Evolutionary conservation across 2,113 vertebrate genomes (phyloP).

Genomic region (Spheniscus mendiculus): DNA sequence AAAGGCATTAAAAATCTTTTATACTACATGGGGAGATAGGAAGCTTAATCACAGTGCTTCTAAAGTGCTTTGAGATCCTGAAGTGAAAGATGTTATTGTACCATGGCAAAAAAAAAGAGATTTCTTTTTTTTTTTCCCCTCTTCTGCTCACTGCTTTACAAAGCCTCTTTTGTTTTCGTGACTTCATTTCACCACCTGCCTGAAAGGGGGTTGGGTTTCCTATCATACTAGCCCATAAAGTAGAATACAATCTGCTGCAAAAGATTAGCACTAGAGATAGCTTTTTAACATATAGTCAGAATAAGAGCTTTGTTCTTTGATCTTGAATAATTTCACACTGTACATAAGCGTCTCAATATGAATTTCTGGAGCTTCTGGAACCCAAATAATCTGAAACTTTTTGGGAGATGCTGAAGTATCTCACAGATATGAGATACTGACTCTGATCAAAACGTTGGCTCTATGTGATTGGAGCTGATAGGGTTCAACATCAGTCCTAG

Average conservation of each 20-base stretch:
- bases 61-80: not conserved
- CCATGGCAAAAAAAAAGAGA: not conserved
- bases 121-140: not conserved
- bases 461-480: not conserved
- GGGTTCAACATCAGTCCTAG: not conserved
- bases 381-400: not conserved
- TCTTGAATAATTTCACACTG: not conserved
- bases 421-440: not conserved
- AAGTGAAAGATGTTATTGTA: conserved; percentile 2
- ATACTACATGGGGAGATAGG: not conserved
- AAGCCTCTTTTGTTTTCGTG: not conserved
- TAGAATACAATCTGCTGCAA: not conserved
- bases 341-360: not conserved
- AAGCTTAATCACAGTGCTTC: conserved; percentile 26
- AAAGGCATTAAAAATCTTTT: conserved; percentile 2
- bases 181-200: not conserved
- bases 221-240: not conserved
- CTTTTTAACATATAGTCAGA: not conserved
- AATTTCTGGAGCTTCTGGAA: not conserved
- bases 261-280: not conserved
- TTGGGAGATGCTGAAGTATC: not conserved
- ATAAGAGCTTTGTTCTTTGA: not conserved
- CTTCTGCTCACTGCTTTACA: not conserved
- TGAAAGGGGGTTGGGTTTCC: not conserved
- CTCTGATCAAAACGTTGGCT: not conserved